A percentile compares a stretch with the other conserved stretches of the same genome.
Evolutionary conservation across 2,888 invertebrate genomes (phyloP).

Genomic region (Lepeophtheirus nordmannii): DNA sequence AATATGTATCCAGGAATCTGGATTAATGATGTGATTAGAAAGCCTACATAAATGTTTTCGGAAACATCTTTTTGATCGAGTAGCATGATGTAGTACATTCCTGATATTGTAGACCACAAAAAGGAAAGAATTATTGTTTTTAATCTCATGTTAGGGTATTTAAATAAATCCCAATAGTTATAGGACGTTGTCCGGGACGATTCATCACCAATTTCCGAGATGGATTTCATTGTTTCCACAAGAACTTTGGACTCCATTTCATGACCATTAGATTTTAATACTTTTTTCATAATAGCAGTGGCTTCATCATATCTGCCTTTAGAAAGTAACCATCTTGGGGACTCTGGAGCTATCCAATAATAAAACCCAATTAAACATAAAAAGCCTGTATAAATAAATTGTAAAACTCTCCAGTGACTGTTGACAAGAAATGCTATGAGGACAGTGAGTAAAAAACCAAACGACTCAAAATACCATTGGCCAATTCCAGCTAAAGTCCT

Average conservation of each 20-base stretch:
- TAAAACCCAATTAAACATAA: not conserved
- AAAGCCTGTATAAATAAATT: constrained; percentile 9
- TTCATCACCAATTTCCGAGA: not conserved
- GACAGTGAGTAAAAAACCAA: constrained; percentile 4
- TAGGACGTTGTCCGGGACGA: constrained; percentile 11
- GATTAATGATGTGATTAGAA: constrained; percentile 7
- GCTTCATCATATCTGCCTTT: not conserved
- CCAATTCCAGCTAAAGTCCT: constrained; percentile 21
- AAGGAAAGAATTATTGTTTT: constrained; percentile 11
- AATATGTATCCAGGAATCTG: constrained; percentile 19
- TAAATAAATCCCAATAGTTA: constrained; percentile 10
- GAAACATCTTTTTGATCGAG: constrained; percentile 18
- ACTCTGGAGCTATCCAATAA: constrained; percentile 18
- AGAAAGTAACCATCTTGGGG: constrained; percentile 2
- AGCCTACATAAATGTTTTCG: constrained; percentile 2
- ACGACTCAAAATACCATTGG: constrained; percentile 22
- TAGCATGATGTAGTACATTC: constrained; percentile 17
- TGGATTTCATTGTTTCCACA: too few relatives aligned
- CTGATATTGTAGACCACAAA: constrained; percentile 9
- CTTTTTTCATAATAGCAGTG: too few relatives aligned
- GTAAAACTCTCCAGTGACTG: constrained; percentile 14
- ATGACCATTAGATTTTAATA: too few relatives aligned
- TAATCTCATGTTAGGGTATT: not conserved
- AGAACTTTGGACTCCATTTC: too few relatives aligned
- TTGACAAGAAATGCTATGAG: constrained; percentile 4